Evolutionary conservation across 2,888 invertebrate genomes (phyloP).

Genomic region (Epistrophe grossulariae): DNA sequence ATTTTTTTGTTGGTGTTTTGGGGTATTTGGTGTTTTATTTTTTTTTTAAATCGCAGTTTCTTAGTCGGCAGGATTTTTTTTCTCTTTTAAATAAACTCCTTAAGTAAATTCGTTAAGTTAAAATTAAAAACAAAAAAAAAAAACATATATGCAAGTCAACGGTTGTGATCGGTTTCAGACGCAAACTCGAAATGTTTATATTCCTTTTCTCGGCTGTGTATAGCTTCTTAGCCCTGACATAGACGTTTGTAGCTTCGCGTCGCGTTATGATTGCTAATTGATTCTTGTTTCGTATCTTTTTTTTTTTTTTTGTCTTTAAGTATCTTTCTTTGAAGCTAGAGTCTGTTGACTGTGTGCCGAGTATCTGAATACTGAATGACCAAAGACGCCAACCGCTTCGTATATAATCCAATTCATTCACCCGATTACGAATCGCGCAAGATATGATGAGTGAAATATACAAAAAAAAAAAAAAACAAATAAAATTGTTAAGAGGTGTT

Average conservation of each 20-base stretch:
- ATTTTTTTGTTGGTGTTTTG: slow-evolving; percentile 2
- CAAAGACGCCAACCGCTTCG: slow-evolving; percentile 81
- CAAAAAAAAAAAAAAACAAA: slow-evolving; percentile 35
- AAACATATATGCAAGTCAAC: background rate
- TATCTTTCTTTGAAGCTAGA: slow-evolving; percentile 61
- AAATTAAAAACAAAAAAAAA: slow-evolving; percentile 4
- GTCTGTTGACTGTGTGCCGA: slow-evolving; percentile 81
- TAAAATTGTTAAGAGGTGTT: slow-evolving; percentile 67
- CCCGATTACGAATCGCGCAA: slow-evolving; percentile 75
- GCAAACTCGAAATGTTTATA: slow-evolving; percentile 35
- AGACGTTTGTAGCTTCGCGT: slow-evolving; percentile 61
- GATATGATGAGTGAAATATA: slow-evolving; percentile 73
- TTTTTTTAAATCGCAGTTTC: slow-evolving; percentile 44
- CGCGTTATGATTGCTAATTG: slow-evolving; percentile 59
- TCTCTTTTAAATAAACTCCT: slow-evolving; percentile 1
- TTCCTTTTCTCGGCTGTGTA: slow-evolving; percentile 29
- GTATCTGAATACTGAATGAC: slow-evolving; percentile 83
- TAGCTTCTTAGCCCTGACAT: slow-evolving; percentile 56
- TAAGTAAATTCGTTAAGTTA: slow-evolving; percentile 69
- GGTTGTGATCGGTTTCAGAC: slow-evolving; percentile 48
- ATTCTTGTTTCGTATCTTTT: slow-evolving; percentile 53
- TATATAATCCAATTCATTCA: slow-evolving; percentile 79
- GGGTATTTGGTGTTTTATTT: background rate
- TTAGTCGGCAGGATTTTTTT: slow-evolving; percentile 49
- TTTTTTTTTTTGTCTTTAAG: slow-evolving; percentile 51